These are phyloP conservation scores for Oscheius onirici DNA, from an alignment of 2,888 invertebrate species.

Conservation along the genomic window DNA sequence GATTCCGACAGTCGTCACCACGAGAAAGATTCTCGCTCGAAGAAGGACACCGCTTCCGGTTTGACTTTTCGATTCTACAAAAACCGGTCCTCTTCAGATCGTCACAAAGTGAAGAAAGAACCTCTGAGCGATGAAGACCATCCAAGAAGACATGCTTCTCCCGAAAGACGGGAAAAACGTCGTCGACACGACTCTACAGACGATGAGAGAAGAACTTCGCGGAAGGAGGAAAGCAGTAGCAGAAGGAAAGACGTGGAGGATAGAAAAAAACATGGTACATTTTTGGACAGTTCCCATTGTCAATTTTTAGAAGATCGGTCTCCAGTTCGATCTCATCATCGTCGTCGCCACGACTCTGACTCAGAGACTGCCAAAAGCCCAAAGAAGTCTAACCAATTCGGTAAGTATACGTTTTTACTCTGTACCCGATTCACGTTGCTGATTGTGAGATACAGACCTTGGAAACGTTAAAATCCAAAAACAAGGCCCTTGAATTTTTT, in stretches of 20 bases:
- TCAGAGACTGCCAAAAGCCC: not conserved
- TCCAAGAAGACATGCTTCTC: not conserved
- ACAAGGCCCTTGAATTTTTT: not conserved
- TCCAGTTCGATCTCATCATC: not conserved
- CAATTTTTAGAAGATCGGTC: not conserved
- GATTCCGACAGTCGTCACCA: not conserved
- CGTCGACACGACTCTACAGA: not conserved
- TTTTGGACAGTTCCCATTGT: no score
- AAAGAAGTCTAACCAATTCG: not conserved
- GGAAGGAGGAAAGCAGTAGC: not conserved
- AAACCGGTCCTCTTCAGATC: not conserved
- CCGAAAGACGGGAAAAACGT: not conserved
- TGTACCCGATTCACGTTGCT: no score
- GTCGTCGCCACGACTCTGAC: not conserved
- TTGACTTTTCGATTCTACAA: not conserved
- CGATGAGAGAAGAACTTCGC: not conserved
- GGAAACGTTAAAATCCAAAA: no score
- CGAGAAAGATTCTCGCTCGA: not conserved
- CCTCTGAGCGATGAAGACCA: not conserved
- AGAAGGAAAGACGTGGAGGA: not conserved
- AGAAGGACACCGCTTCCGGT: not conserved
- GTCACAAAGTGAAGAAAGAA: conserved; percentile 5
- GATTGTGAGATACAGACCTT: no score
- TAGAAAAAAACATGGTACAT: not conserved
- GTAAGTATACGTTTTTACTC: no score